Evolutionary conservation across 23 tunicate genomes (phyloP), one percentile per base, ranked within the genome.

Genomic region (Phallusia fumigata): DNA sequence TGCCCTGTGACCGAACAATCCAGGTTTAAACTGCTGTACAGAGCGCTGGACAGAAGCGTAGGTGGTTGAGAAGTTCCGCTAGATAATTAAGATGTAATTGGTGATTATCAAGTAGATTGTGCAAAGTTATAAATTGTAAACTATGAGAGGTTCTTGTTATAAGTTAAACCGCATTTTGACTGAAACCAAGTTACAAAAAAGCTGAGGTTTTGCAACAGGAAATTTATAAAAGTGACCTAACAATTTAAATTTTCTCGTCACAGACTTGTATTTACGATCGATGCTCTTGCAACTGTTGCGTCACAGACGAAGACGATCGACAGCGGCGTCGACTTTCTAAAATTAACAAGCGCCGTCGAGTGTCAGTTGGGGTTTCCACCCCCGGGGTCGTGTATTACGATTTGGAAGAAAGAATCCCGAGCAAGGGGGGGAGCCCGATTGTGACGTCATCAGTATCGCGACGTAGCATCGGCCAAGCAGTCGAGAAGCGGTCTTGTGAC

Each of bases 401-500:
- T 16, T 24, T 58, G 69, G 28, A 13, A 19, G 77, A 74, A 16
- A 8, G 50, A 24, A 45, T 77, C 11, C 53, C 80, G 16, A 30
- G 8, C 80, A 18, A 77, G 47, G 31, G 31, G 80, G 50, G 31
- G 1, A 40, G 80, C 47, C 47, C 53, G 22, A 77, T 28, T 33
- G 77, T 74, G 13, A 35, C 77, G 45, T 33, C 45, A 35, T 33
- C 40, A 19, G 50, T 30, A 36, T 19, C 80, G 80, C 80, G 80
- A 34, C 80, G 80, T 77, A 28, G 35, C 53, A 45, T 58, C 16
- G 69, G 26, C 16, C 33, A 52, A 52, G 77, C 85, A 31, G 26
- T 81, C 18, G 86, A 74, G 80, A 44, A 72, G 32, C 75, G 49
- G 13, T 74, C 80, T 74, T 45, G 53, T 31, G 86, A 83, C 45